phyloP scores from a whole-genome alignment of 2,888 invertebrate genomes.

The Watsonalla binaria region DNA sequence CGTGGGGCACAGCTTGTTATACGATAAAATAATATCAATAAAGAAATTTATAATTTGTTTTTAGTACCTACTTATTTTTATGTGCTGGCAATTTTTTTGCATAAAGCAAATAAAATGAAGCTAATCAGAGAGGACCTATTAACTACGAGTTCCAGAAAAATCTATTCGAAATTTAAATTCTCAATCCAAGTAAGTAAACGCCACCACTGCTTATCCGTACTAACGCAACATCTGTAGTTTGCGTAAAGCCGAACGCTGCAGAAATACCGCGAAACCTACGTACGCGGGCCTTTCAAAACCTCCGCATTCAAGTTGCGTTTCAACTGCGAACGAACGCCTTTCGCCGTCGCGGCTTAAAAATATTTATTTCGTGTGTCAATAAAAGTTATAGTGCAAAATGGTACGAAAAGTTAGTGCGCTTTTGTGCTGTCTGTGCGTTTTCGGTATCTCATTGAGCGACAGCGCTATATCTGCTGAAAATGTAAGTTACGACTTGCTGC shows the following conservation, averaged over 20 bases:
- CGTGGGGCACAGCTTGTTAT: too few relatives aligned
- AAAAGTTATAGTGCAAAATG: conserved; percentile 40
- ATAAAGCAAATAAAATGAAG: too few relatives aligned
- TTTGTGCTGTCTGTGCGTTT: conserved; percentile 64
- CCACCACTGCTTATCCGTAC: neutral
- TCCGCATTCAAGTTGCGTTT: conserved; percentile 52
- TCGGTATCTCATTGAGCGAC: conserved; percentile 62
- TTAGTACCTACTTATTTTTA: too few relatives aligned
- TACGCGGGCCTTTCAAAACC: conserved; percentile 78
- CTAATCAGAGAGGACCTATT: too few relatives aligned
- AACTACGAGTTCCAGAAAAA: too few relatives aligned
- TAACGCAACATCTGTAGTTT: conserved; percentile 4
- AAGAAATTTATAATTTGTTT: too few relatives aligned
- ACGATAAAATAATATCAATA: too few relatives aligned
- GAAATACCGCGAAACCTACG: conserved; percentile 72
- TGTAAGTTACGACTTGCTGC: conserved; percentile 44
- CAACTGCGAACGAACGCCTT: conserved; percentile 63
- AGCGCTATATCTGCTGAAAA: conserved; percentile 68
- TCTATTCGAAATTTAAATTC: too few relatives aligned
- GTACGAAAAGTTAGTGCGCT: conserved; percentile 67
- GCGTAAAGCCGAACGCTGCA: conserved; percentile 56
- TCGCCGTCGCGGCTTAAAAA: conserved; percentile 40
- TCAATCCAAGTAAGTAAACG: neutral
- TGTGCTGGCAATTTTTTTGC: too few relatives aligned
- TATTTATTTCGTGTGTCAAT: conserved; percentile 7